These are phyloP conservation scores for Centropus unirufus DNA, from an alignment of 2,113 vertebrate genomes.

Conservation along the genomic window DNA sequence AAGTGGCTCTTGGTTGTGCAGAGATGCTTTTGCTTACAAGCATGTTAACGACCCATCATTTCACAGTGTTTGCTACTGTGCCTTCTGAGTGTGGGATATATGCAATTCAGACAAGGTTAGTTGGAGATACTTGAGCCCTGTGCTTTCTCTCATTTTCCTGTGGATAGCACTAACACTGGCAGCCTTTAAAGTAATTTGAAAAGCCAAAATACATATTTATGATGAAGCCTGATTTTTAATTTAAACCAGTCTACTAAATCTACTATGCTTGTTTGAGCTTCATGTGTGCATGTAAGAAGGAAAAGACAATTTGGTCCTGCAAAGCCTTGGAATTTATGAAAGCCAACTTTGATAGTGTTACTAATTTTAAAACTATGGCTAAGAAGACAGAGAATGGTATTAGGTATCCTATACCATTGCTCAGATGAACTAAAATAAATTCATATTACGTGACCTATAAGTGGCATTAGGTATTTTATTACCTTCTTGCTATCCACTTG, in stretches of 20 bases:
- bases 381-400: constrained; percentile 30
- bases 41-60: neutral
- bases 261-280: neutral
- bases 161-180: neutral
- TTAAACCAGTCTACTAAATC: neutral
- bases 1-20: neutral
- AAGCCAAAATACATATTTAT: neutral
- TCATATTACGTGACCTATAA: constrained; percentile 58
- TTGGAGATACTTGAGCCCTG: neutral
- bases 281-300: neutral
- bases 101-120: neutral
- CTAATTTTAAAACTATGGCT: constrained; percentile 22
- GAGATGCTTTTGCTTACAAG: neutral
- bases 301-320: neutral
- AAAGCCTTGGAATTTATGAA: neutral
- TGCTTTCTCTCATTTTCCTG: neutral
- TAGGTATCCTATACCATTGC: constrained; percentile 43
- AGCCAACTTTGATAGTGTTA: neutral
- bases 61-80: neutral
- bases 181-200: neutral
- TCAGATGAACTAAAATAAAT: constrained; percentile 66
- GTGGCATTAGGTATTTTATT: constrained; percentile 66
- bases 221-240: neutral
- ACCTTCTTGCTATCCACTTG: constrained; percentile 44
- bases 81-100: neutral